A percentile compares a stretch with the other conserved stretches of the same genome.
These are phyloP conservation scores for Pterois miles DNA, from an alignment of 2,797 vertebrate genomes.

Conservation along the genomic window DNA sequence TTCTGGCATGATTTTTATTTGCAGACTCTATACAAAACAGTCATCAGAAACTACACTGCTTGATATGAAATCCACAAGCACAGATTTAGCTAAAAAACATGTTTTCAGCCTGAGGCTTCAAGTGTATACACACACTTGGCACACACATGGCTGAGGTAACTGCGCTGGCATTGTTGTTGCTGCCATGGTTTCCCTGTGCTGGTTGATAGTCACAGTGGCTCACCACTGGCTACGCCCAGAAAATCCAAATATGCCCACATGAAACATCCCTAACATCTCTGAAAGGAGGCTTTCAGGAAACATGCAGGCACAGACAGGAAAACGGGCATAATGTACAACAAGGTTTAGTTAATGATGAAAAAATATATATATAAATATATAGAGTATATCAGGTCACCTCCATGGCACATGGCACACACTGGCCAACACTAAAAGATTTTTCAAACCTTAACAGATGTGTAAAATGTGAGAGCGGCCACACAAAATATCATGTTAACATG, in stretches of 20 bases:
- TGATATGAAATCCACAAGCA: neutral
- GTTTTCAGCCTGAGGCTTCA: neutral
- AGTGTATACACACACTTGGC: slow-evolving; percentile 3
- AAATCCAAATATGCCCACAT: neutral
- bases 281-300: slow-evolving; percentile 4
- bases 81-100: neutral
- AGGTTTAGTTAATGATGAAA: neutral
- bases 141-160: slow-evolving; percentile 16
- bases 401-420: too few relatives aligned
- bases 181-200: slow-evolving; percentile 15
- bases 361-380: neutral
- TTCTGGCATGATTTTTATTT: slow-evolving; percentile 11
- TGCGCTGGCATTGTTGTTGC: slow-evolving; percentile 24
- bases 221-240: slow-evolving; percentile 2
- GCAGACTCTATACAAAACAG: neutral
- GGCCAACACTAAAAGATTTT: too few relatives aligned
- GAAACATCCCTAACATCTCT: neutral
- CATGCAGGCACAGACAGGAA: neutral
- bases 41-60: neutral
- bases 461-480: too few relatives aligned
- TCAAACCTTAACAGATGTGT: too few relatives aligned
- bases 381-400: neutral
- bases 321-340: neutral
- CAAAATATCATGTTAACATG: too few relatives aligned
- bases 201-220: neutral